These are phyloP conservation scores for Trichomycterus rosablanca DNA, from an alignment of 2,113 vertebrate genomes.

Conservation along the genomic window DNA sequence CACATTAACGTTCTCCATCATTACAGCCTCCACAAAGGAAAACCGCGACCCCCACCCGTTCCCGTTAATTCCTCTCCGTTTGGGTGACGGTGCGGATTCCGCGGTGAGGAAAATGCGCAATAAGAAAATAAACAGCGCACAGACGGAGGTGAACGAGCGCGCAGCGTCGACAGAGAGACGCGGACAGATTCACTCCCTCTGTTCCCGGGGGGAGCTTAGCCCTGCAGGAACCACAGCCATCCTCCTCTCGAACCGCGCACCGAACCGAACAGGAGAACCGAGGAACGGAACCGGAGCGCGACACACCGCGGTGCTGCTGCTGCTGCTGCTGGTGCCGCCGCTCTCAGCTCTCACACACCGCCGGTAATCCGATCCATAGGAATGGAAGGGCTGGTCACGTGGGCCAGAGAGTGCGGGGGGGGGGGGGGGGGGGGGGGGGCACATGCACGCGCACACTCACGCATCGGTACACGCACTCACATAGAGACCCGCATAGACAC, in stretches of 20 bases:
- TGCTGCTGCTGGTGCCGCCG: constrained; percentile 21
- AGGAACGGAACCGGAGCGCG: constrained; percentile 22
- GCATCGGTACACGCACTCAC: not conserved
- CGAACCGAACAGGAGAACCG: constrained; percentile 7
- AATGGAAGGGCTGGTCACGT: constrained; percentile 51
- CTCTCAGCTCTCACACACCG: not conserved
- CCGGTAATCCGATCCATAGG: constrained; percentile 49
- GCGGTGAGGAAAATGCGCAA: not conserved
- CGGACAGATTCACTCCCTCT: constrained; percentile 29
- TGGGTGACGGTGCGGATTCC: not conserved
- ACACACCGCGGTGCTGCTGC: constrained; percentile 17
- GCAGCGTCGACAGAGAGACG: not conserved
- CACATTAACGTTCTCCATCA: constrained; percentile 59
- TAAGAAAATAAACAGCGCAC: not conserved
- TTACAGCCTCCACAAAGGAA: constrained; percentile 17
- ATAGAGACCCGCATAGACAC: no score
- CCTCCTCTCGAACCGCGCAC: constrained; percentile 35
- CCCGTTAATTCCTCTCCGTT: no score
- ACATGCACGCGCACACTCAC: constrained; percentile 28
- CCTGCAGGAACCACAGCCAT: constrained; percentile 39
- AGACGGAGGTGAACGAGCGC: constrained; percentile 12
- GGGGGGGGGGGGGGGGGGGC: constrained; percentile 15
- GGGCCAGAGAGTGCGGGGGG: constrained; percentile 24
- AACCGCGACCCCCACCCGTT: constrained; percentile 8
- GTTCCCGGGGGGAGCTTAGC: constrained; percentile 42